phyloP scores from a whole-genome alignment of 2,888 invertebrate genomes.

The Aricia artaxerxes region DNA sequence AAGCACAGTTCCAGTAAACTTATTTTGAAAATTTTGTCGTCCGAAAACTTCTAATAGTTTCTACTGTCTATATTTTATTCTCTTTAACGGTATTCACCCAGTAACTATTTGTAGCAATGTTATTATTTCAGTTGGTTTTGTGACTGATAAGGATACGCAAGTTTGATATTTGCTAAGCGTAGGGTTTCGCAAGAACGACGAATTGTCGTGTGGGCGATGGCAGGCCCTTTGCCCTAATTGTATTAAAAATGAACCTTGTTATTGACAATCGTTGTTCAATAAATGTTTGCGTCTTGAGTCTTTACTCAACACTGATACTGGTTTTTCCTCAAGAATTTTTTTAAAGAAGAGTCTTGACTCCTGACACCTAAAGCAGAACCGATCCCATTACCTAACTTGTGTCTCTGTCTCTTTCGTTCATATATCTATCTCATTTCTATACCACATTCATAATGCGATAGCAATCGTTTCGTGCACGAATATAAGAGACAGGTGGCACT shows the following conservation, averaged over 20 bases:
- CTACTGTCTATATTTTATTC: neutral
- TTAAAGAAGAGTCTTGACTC: no score
- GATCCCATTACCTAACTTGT: no score
- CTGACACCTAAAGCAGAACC: no score
- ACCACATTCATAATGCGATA: no score
- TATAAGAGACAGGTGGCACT: no score
- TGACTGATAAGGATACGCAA: neutral
- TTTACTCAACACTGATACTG: no score
- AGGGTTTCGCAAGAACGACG: neutral
- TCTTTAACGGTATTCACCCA: neutral
- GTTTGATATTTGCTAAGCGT: neutral
- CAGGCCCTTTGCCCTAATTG: neutral
- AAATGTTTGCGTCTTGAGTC: no score
- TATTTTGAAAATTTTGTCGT: neutral
- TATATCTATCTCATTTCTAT: no score
- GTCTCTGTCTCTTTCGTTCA: no score
- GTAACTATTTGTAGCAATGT: neutral
- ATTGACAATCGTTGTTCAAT: neutral
- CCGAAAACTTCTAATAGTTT: neutral
- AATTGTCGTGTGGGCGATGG: neutral
- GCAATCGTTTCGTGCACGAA: no score
- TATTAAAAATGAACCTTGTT: neutral
- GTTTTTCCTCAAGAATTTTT: no score
- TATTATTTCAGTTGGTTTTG: neutral
- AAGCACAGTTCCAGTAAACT: neutral